Conservation (phyloP, 2,113 vertebrate species). For the Lophius piscatorius region DNA sequence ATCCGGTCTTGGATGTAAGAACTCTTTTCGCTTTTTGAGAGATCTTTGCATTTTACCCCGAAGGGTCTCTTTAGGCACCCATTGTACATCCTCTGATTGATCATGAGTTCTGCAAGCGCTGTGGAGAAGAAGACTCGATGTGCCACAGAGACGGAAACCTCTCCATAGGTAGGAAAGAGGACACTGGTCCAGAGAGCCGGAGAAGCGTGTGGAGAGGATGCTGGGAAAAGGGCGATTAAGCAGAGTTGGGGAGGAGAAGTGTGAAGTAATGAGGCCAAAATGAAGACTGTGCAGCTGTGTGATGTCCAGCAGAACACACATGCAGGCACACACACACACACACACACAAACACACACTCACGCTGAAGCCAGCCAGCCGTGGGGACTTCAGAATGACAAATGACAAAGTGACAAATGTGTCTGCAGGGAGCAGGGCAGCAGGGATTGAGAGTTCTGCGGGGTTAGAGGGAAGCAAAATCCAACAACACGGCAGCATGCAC, state of each 20-base stretch:
- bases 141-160: too few species aligned
- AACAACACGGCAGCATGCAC: slow-evolving; percentile 7
- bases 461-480: slow-evolving; percentile 45
- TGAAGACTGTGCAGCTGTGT: slow-evolving; percentile 64
- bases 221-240: slow-evolving; percentile 35
- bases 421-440: slow-evolving; percentile 52
- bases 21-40: neutral
- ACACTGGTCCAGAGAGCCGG: neutral
- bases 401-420: slow-evolving; percentile 72
- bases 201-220: slow-evolving; percentile 6
- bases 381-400: slow-evolving; percentile 64
- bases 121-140: neutral
- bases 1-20: neutral
- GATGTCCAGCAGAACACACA: slow-evolving; percentile 44
- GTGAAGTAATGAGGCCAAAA: slow-evolving; percentile 67
- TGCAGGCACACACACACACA: slow-evolving; percentile 16
- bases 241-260: slow-evolving; percentile 38
- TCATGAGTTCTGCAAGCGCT: neutral
- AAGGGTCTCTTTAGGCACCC: neutral
- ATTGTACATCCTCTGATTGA: neutral
- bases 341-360: slow-evolving; percentile 15
- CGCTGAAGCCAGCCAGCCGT: slow-evolving; percentile 41
- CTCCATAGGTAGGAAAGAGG: neutral
- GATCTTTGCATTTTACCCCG: slow-evolving; percentile 12
- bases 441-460: slow-evolving; percentile 46